Base-by-base conservation (phyloP, 2,888 invertebrate genomes). In the Apantesis nais region DNA sequence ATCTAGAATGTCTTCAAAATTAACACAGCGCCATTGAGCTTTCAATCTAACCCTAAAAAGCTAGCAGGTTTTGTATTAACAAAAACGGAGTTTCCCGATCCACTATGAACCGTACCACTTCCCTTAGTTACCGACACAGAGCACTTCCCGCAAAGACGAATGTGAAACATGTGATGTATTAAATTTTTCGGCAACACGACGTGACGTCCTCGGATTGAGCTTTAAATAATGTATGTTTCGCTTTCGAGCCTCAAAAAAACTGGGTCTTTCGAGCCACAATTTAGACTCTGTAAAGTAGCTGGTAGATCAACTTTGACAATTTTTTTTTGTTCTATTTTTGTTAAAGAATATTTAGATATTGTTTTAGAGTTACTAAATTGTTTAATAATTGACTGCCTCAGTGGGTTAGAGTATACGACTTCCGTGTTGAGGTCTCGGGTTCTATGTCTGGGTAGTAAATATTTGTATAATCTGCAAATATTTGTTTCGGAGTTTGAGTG, bases 151-250 rank as follows among this genome's bases (percentile, higher is more conserved):
- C 83, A 82, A 81, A 83, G 81, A 79, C 80, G 81, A 82, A 79
- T 82, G 82, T 70, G 78, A 76, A 82, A 75, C 82, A 80, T 86
- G 86, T 92, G 93, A 93, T 92, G 91, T 93, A 93, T 93, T 92
- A 92, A 88, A 92, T 92, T 92, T 92, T 90, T 92, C 89, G 86
- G 87, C 85, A 85, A 78, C 80, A 79, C 86, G 93, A 93, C 93
- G 90, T 91, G 90, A 90, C 90, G 87, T 78, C 81, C 85, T 76
- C 82, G 85, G 87, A 89, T 91, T 88, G 88, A 88, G 85, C 82
- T 75, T 80, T 92, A 87, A 91, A 92, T 91, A 90, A 91, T 91
- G 89, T 89, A 90, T 73, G 81, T 72, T 74, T 68, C 82, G 75
- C 77, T 83, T 85, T 78, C 79, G 77, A 76, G 73, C 78, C 78